A percentile compares a stretch with the other conserved stretches of the same genome.
phyloP scores from a whole-genome alignment of 2,888 invertebrate species.

The Lottia gigantea region DNA sequence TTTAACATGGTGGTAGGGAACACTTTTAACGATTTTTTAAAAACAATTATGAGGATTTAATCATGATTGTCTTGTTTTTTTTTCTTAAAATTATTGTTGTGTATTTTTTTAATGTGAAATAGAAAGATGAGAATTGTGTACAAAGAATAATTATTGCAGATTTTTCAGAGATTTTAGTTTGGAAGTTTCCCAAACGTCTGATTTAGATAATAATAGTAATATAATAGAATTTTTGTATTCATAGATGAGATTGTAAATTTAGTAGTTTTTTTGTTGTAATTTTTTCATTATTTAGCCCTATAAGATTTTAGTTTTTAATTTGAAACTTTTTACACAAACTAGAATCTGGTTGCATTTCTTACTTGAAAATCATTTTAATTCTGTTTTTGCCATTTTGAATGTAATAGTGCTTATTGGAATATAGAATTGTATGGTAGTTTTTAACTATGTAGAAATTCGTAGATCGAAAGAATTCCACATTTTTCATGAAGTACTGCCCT shows the following conservation, averaged over 20 bases:
- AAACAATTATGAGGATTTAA: neutral
- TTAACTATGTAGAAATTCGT: constrained; percentile 9
- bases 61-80: neutral
- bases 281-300: neutral
- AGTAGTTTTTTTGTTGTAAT: constrained; percentile 2
- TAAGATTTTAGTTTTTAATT: constrained; percentile 8
- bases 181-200: neutral
- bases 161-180: neutral
- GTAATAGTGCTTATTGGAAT: neutral
- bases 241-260: constrained; percentile 1
- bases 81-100: neutral
- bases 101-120: neutral
- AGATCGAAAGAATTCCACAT: neutral
- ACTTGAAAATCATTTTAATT: neutral
- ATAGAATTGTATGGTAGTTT: constrained; percentile 8
- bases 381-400: constrained; percentile 6
- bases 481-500: too few relatives aligned
- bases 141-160: neutral
- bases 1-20: neutral
- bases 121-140: neutral
- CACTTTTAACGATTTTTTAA: neutral
- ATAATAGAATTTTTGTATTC: constrained; percentile 2
- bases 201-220: neutral
- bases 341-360: neutral
- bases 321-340: neutral